Conservation (phyloP, 2,888 invertebrate genomes). For the Tetheella fluctuosa region DNA sequence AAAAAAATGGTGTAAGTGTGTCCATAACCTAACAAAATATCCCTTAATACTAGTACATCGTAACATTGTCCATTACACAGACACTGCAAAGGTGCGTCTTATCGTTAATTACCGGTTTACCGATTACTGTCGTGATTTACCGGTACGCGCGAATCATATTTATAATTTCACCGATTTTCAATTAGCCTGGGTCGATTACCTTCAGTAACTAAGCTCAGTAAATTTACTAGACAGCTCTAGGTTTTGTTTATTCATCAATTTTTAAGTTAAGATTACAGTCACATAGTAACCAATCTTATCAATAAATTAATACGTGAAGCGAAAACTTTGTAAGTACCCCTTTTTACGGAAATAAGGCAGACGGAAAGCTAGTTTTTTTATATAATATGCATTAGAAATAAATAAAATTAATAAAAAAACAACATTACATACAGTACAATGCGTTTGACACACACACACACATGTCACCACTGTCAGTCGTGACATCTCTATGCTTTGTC, state of each 20-base stretch:
- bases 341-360: too few relatives aligned
- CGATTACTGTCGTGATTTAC: conserved; percentile 71
- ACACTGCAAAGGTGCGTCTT: conserved; percentile 67
- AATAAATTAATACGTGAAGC: too few relatives aligned
- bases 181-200: conserved; percentile 3
- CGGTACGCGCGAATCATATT: conserved; percentile 36
- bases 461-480: too few relatives aligned
- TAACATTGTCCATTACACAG: conserved; percentile 60
- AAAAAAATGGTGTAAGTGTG: conserved; percentile 25
- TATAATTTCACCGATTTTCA: conserved; percentile 9
- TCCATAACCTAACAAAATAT: conserved; percentile 25
- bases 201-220: neutral
- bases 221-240: neutral
- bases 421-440: too few relatives aligned
- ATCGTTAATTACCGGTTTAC: conserved; percentile 74
- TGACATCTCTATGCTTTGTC: too few relatives aligned
- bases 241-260: neutral
- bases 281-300: too few relatives aligned
- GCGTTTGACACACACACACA: too few relatives aligned
- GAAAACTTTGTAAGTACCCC: too few relatives aligned
- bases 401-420: too few relatives aligned
- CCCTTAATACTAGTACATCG: conserved; percentile 46
- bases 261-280: too few relatives aligned
- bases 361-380: too few relatives aligned
- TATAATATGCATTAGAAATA: too few relatives aligned